Base-by-base conservation (phyloP, 2,888 invertebrate genomes). In the Aspidiotus destructor region DNA sequence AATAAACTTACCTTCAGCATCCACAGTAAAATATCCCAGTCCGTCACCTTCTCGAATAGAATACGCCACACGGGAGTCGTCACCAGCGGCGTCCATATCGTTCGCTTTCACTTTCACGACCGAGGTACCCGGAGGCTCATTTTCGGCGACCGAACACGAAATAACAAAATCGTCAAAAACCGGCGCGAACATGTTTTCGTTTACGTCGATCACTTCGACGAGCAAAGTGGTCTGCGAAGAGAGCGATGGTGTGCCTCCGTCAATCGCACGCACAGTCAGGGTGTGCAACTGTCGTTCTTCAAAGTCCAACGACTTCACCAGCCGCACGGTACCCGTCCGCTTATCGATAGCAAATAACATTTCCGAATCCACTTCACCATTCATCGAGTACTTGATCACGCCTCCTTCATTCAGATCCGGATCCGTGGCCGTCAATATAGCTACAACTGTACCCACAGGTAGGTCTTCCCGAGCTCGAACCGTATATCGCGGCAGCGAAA, bases 381-480 rank as follows among this genome's bases (percentile, higher is more conserved):
- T 73, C 68, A 92, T 79, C n/a, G 85, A 84, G 78, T 95, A 97
- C 10, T 84, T 79, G 11, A 96, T 84, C 71, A 84, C 83, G 3
- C 94, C 94, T 70, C 90, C 92, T 0, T 83, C 81, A 0, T 89
- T 93, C 53, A 88, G 80, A 79, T 97, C 96, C 0, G 88, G 87
- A 79, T 97, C 96, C 48, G 85, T 86, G 0, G 88, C 88, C 41
- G 84, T 87, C 16, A 96, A 84, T 17, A 89, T 86, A 1, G 91
- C 92, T 2, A 95, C 86, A 2, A 93, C 87, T 70, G 91, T 87
- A 71, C 94, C 94, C 2, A 84, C 79, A 0, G 95, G 96, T 67
- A 95, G 84, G 78, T 96, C 96, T 78, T 97, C 96, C 8, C 92
- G 85, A 28, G 93, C 86, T 75, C 91, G 89, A 52, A 92, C 90